Evolutionary conservation across 2,888 invertebrate species (phyloP), one percentile per base, ranked within the genome.

Genomic region (Nomada flava): DNA sequence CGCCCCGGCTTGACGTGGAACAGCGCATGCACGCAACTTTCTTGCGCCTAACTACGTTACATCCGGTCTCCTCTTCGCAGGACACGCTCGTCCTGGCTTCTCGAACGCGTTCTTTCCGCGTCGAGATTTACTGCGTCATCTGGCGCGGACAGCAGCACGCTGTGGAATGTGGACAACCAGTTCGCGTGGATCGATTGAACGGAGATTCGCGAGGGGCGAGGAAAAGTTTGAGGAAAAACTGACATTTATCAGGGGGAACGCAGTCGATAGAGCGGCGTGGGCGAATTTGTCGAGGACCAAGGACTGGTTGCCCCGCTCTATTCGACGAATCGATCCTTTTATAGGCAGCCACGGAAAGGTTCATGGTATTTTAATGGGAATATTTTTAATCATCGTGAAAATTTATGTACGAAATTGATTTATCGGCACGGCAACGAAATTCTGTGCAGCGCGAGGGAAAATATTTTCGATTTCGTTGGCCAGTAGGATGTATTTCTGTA

Each of bases 51-150:
- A 68, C 77, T 78, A 83, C 83, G 78, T 84, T 86, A 84, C 83
- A 86, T 87, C 89, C 88, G 84, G 84, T 69, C 83, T 68, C 71
- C 74, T 69, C 80, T 82, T 79, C 79, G 70, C 79, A 75, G 65
- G 75, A 82, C 70, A 62, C 23, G 53, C 73, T 80, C 79, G 70
- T 81, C 78, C 52, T 62, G 76, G 55, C 79, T 81, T 62, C 69
- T 74, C 55, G 90, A 89, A 88, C 90, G 89, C 85, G 86, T 89
- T 88, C 89, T 88, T 87, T 84, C 79, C 81, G 83, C 78, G 71
- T 71, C 67, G 85, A 88, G 90, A 90, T 90, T 90, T 90, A 89
- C 90, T 83, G 89, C 89, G 90, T 89, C 89, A 85, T 89, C 88
- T 86, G 76, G 82, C 84, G 85, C 79, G 84, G 73, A 77, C 85